These are phyloP conservation scores for Reticulitermes lucifugus DNA, from an alignment of 2,888 invertebrate species.

Conservation along the genomic window DNA sequence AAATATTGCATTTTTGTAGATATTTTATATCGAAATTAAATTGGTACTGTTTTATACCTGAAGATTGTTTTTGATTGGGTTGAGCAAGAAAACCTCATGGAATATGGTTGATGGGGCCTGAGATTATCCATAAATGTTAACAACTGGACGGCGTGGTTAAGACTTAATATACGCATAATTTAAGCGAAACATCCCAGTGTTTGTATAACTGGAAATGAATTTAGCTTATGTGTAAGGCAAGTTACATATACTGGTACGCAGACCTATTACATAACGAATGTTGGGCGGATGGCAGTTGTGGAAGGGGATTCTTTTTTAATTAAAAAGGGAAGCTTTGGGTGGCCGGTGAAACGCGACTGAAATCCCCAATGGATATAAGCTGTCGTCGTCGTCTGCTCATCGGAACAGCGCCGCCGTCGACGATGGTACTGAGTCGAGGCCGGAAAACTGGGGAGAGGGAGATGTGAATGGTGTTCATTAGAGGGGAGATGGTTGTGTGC, in stretches of 20 bases:
- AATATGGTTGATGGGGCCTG: background rate
- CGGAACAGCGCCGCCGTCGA: background rate
- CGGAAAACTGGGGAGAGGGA: slow-evolving; percentile 17
- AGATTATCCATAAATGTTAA: background rate
- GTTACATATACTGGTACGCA: background rate
- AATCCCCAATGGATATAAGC: slow-evolving; percentile 45
- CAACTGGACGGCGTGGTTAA: background rate
- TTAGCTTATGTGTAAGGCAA: background rate
- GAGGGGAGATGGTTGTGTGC: slow-evolving; percentile 26
- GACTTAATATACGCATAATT: slow-evolving; percentile 19
- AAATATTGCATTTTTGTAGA: background rate
- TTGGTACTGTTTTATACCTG: too few relatives aligned
- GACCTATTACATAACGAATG: slow-evolving; percentile 27
- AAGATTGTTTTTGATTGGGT: background rate
- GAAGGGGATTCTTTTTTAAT: slow-evolving; percentile 19
- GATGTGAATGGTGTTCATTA: slow-evolving; percentile 48
- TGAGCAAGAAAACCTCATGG: background rate
- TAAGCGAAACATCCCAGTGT: slow-evolving; percentile 15
- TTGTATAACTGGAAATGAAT: slow-evolving; percentile 14
- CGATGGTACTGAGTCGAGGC: slow-evolving; percentile 23
- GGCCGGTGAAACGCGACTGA: slow-evolving; percentile 44
- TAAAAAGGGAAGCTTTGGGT: slow-evolving; percentile 27
- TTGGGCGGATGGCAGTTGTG: slow-evolving; percentile 21
- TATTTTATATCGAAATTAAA: background rate
- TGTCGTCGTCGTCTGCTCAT: background rate